Conservation (phyloP, 1,140 invertebrate genomes). For the Bombus sylvicola region DNA sequence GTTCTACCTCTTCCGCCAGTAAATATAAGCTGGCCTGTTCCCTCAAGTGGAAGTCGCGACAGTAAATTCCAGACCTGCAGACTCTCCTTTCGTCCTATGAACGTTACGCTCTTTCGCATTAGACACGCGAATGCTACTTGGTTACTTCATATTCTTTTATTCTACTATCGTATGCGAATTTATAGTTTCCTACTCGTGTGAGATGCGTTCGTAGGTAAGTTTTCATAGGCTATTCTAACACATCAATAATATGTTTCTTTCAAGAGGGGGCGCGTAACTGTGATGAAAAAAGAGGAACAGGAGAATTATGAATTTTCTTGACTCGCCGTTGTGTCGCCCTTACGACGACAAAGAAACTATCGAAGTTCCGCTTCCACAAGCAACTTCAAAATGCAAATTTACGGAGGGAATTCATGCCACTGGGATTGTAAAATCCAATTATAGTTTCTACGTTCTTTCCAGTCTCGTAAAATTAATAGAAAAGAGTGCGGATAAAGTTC, state of each 20-base stretch:
- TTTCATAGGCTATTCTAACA: too few relatives aligned
- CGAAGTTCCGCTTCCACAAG: not conserved
- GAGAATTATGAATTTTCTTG: too few relatives aligned
- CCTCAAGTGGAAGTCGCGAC: constrained; percentile 29
- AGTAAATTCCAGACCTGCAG: constrained; percentile 26
- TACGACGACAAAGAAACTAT: not conserved
- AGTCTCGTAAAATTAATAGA: not conserved
- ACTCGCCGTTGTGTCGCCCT: not conserved
- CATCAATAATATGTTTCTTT: not conserved
- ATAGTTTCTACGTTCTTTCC: not conserved
- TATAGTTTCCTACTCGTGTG: not conserved
- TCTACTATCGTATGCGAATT: not conserved
- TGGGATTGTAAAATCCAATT: constrained; percentile 11
- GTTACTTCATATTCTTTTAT: not conserved
- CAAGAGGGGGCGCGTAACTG: too few relatives aligned
- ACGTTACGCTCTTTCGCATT: not conserved
- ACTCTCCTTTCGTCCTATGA: not conserved
- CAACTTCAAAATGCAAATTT: constrained; percentile 17
- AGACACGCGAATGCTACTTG: not conserved
- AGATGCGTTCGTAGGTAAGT: too few relatives aligned
- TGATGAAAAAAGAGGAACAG: not conserved
- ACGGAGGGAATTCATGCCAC: not conserved
- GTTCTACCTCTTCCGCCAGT: constrained; percentile 30
- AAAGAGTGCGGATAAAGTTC: not conserved
- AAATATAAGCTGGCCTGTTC: constrained; percentile 26